Conservation (phyloP, 2,113 vertebrate genomes). For the Channa argus region DNA sequence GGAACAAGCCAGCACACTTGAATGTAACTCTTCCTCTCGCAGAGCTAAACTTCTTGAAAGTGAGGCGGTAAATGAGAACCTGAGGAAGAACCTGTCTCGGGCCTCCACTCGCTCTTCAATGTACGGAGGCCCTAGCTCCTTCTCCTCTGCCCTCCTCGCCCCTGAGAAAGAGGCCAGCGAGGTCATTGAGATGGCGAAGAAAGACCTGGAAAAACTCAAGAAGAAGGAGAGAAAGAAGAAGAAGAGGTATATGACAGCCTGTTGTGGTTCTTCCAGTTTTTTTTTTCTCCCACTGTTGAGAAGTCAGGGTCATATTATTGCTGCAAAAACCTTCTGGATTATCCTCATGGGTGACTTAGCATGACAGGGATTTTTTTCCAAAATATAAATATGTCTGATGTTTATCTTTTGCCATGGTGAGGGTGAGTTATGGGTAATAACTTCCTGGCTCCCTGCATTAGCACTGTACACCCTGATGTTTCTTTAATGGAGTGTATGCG, state of each 20-base stretch:
- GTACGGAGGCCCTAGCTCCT: conserved; percentile 84
- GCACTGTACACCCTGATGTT: conserved; percentile 12
- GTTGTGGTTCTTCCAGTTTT: no score
- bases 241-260: conserved; percentile 83
- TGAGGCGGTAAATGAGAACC: conserved; percentile 93
- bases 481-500: neutral
- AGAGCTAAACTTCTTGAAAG: conserved; percentile 97
- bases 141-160: conserved; percentile 82
- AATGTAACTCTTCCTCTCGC: neutral
- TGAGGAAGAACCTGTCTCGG: conserved; percentile 90
- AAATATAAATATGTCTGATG: neutral
- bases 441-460: conserved; percentile 5
- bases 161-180: conserved; percentile 93
- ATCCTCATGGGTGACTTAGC: fast-evolving
- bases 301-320: neutral
- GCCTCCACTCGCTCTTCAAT: conserved; percentile 88
- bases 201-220: conserved; percentile 95
- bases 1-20: neutral
- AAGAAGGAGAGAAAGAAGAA: conserved; percentile 97
- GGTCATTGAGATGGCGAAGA: conserved; percentile 96
- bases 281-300: no score
- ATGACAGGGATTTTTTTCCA: fast-evolving
- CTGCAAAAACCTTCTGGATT: neutral
- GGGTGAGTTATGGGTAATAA: conserved; percentile 54
- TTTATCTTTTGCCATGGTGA: conserved; percentile 12